Evolutionary conservation across 2,888 invertebrate species (phyloP).

Genomic region (Cephus pygmeus): DNA sequence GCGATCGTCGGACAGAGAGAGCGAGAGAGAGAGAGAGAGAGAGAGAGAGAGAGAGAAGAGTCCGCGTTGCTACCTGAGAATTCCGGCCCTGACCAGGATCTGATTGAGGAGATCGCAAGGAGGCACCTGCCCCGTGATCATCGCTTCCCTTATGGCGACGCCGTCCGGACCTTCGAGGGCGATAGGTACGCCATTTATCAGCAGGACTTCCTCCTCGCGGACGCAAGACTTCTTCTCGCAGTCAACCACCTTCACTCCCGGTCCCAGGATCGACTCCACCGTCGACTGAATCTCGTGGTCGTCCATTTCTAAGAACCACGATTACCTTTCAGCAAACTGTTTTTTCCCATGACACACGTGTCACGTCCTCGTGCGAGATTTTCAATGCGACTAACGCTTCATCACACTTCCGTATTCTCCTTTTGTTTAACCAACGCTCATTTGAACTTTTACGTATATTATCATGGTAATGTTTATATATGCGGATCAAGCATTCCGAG

Average conservation of each 20-base stretch:
- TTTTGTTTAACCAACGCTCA: no score
- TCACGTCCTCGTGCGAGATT: slow-evolving; percentile 42
- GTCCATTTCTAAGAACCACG: slow-evolving; percentile 68
- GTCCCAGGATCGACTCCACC: slow-evolving; percentile 79
- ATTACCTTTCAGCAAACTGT: slow-evolving; percentile 12
- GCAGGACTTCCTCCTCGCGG: slow-evolving; percentile 76
- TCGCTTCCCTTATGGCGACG: slow-evolving; percentile 75
- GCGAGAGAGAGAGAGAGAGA: no score
- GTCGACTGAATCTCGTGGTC: slow-evolving; percentile 80
- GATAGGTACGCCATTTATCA: slow-evolving; percentile 78
- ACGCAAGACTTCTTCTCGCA: slow-evolving; percentile 80
- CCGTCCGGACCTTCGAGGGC: slow-evolving; percentile 77
- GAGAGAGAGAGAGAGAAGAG: neutral
- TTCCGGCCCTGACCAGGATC: slow-evolving; percentile 75
- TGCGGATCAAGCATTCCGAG: no score
- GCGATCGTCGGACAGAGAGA: no score
- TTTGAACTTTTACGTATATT: no score
- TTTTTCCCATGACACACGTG: neutral
- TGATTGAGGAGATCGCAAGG: slow-evolving; percentile 78
- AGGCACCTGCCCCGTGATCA: slow-evolving; percentile 77
- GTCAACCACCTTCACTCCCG: slow-evolving; percentile 77
- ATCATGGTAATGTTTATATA: no score
- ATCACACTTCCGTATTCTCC: no score
- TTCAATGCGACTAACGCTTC: slow-evolving; percentile 11
- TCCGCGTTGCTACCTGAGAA: slow-evolving; percentile 64